These are phyloP conservation scores for Myripristis murdjan DNA, from an alignment of 2,797 vertebrate species.

Conservation along the genomic window DNA sequence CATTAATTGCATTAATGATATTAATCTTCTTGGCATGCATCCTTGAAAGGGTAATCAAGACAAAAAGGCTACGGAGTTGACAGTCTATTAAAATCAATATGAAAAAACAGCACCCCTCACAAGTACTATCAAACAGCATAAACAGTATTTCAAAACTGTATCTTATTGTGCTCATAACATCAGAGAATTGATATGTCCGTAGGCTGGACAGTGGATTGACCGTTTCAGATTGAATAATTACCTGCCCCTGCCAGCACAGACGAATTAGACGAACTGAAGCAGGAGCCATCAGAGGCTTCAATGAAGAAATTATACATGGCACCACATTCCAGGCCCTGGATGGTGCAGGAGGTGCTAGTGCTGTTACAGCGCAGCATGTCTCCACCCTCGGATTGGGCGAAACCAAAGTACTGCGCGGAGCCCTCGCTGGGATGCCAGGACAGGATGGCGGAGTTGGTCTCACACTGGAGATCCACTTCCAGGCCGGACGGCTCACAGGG, in stretches of 20 bases:
- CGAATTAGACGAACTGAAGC: slow-evolving; percentile 79
- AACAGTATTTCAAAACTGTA: too few relatives aligned
- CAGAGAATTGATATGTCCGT: too few relatives aligned
- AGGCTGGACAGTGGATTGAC: too few relatives aligned
- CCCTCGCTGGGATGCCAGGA: slow-evolving; percentile 78
- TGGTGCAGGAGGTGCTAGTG: slow-evolving; percentile 65
- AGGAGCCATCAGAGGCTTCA: slow-evolving; percentile 74
- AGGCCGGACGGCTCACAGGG: slow-evolving; percentile 81
- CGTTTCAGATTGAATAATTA: too few relatives aligned
- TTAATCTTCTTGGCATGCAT: too few relatives aligned
- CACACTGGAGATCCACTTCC: slow-evolving; percentile 74
- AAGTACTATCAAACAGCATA: too few relatives aligned
- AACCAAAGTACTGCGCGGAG: slow-evolving; percentile 71
- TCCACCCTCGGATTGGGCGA: slow-evolving; percentile 52
- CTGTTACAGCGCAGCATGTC: slow-evolving; percentile 67
- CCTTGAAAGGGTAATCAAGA: too few relatives aligned
- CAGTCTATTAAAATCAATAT: too few relatives aligned
- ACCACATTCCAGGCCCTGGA: slow-evolving; percentile 80
- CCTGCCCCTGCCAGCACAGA: slow-evolving; percentile 79
- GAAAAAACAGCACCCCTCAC: too few relatives aligned
- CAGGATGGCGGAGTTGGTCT: slow-evolving; percentile 70
- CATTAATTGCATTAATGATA: too few relatives aligned
- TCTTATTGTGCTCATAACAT: too few relatives aligned
- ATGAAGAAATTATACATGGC: slow-evolving; percentile 83
- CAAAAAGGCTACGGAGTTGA: too few relatives aligned